Evolutionary conservation across 2,888 invertebrate genomes (phyloP).

Genomic region (Leucophenga montana): DNA sequence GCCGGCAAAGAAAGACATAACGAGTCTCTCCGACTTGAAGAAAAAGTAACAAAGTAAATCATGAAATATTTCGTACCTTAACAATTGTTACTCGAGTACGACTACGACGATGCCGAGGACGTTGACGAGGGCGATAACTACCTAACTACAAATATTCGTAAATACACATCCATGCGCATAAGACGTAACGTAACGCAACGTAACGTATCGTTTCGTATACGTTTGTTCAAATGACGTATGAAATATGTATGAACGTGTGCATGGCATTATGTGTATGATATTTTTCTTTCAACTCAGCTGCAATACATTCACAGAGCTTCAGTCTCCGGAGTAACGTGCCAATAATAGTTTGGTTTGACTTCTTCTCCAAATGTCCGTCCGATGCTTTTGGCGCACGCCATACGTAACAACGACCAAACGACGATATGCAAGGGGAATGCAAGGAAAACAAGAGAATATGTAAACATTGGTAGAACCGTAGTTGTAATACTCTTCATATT

Average conservation of each 20-base stretch:
- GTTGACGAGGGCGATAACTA: no score
- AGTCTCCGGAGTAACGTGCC: slow-evolving; percentile 47
- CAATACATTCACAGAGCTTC: background rate
- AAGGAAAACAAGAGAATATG: slow-evolving; percentile 23
- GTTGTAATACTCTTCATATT: background rate
- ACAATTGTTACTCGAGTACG: slow-evolving; percentile 50
- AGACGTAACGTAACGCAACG: no score
- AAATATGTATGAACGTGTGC: slow-evolving; percentile 34
- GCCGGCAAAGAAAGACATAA: slow-evolving; percentile 44
- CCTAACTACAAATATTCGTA: no score
- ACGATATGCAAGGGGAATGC: background rate
- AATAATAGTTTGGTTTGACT: slow-evolving; percentile 61
- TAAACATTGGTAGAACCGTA: slow-evolving; percentile 10
- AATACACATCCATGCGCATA: no score
- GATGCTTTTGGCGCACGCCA: background rate
- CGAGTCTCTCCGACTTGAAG: slow-evolving; percentile 40
- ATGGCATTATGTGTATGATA: slow-evolving; percentile 26
- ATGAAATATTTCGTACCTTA: slow-evolving; percentile 65
- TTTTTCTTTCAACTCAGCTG: background rate
- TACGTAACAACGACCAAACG: background rate
- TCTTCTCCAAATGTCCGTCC: slow-evolving; percentile 35
- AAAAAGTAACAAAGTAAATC: slow-evolving; percentile 45
- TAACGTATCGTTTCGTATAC: no score
- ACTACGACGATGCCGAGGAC: slow-evolving; percentile 1
- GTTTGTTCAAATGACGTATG: background rate